Conservation (phyloP, 1,140 invertebrate genomes). For the Pachyrhynchus sulphureomaculatus region DNA sequence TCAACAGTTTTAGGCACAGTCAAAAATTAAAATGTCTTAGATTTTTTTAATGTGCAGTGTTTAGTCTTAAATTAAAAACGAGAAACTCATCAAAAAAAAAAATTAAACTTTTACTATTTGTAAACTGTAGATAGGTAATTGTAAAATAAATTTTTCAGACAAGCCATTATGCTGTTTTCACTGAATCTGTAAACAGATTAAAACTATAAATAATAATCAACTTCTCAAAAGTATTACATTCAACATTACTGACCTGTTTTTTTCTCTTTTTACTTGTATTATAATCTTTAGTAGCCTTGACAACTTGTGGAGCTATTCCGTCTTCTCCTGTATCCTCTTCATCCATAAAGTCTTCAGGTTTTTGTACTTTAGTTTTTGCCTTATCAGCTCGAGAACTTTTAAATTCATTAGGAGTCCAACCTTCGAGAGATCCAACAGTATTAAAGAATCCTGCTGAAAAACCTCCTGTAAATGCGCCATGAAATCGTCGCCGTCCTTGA, state of each 20-base stretch:
- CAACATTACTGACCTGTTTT: conserved; percentile 50
- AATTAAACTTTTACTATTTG: no score
- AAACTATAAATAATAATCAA: no score
- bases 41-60: no score
- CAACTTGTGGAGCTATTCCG: conserved; percentile 89
- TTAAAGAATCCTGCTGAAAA: conserved; percentile 99
- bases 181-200: no score
- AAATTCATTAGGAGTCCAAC: conserved; percentile 90
- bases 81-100: no score
- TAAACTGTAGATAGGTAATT: no score
- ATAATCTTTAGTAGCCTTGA: conserved; percentile 79
- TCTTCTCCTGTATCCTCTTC: conserved; percentile 93
- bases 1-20: no score
- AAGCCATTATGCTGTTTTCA: no score
- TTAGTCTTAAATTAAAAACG: no score
- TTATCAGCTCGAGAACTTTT: conserved; percentile 83
- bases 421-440: conserved; percentile 93
- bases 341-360: conserved; percentile 97
- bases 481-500: conserved; percentile 89
- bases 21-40: no score
- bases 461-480: conserved; percentile 98
- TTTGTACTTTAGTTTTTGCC: conserved; percentile 57
- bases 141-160: no score
- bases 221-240: no score
- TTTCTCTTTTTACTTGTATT: conserved; percentile 53